Base-by-base conservation (phyloP, 2,797 vertebrate species). In the Chanos chanos region DNA sequence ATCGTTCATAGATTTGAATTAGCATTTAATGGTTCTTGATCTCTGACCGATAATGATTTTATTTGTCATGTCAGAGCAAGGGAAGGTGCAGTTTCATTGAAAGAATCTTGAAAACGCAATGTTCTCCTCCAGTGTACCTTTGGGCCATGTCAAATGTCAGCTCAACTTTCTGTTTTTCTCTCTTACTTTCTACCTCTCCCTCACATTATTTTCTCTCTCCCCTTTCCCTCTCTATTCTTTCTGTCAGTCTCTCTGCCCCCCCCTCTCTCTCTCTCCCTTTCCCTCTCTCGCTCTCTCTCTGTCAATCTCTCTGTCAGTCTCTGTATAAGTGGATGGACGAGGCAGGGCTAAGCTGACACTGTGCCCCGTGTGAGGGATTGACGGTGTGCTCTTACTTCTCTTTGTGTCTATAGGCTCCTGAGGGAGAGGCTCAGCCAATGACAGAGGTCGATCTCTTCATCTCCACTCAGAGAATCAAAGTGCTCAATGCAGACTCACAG, bases 371-470 rank as follows among this genome's bases (percentile, higher is more conserved):
- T 15, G 22, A 25, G 22, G 49, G 45, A 22, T 27, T 69, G 28
- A 60, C 70, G 34, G 19, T 40, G 37, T 27, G 51, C 12, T 43
- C 16, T 22, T 34, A 45, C 8, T 40, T 51, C 10, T 65, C 7
- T 27, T 64, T 73, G 72, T 28, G 71, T 71, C 83, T 83, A 37
- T 72, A 94, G 93, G 91, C 91, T 63, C 85, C 92, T n/a, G 92
- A 94, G 82, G 91, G 90, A 0, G 92, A 94, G 77, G 87, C 92
- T 64, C 92, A 94, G 31, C 90, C 92, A 12, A 91, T 93, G 92
- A 94, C 93, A 0, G 93, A 94, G 77, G 92, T 94, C 70, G 93
- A 94, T 61, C 92, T 94, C 77, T 94, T 94, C 81, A 94, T 94
- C 76, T 94, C 93, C 52, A 94, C 93, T 2, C 92, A 93, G 77